These are phyloP conservation scores for Acromyrmex echinatior DNA, from an alignment of 1,140 invertebrate genomes.

Conservation along the genomic window DNA sequence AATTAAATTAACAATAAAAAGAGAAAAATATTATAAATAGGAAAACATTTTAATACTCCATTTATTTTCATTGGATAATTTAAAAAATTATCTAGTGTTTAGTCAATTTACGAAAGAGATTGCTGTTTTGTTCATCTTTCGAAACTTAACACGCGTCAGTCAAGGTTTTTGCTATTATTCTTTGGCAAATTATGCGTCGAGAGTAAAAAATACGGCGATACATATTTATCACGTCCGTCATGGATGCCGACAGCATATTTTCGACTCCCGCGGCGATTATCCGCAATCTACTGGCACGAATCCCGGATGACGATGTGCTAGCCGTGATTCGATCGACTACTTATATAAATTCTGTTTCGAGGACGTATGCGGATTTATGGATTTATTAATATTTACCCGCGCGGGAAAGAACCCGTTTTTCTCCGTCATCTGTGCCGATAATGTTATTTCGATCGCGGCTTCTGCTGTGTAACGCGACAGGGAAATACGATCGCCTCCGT, in stretches of 20 bases:
- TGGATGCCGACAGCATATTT: slow-evolving; percentile 47
- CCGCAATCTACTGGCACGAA: slow-evolving; percentile 56
- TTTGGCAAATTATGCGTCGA: slow-evolving; percentile 7
- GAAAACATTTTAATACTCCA: neutral
- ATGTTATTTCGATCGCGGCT: slow-evolving; percentile 40
- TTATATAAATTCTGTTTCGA: slow-evolving; percentile 60
- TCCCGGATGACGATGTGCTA: slow-evolving; percentile 21
- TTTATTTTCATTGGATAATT: slow-evolving; percentile 11
- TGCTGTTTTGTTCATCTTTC: neutral
- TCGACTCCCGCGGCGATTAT: slow-evolving; percentile 54
- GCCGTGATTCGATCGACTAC: slow-evolving; percentile 50
- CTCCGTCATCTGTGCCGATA: slow-evolving; percentile 34
- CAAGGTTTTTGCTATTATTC: slow-evolving; percentile 24
- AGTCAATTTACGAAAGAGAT: neutral
- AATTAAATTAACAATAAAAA: neutral
- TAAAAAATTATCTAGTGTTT: neutral
- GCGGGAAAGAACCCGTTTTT: slow-evolving; percentile 44
- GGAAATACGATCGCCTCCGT: slow-evolving; percentile 4
- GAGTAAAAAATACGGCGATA: slow-evolving; percentile 17
- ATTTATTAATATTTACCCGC: slow-evolving; percentile 56
- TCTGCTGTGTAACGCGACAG: slow-evolving; percentile 21
- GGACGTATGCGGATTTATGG: slow-evolving; percentile 55
- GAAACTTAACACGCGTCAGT: neutral
- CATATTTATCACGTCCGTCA: slow-evolving; percentile 54
- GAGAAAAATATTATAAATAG: neutral